Evolutionary conservation across 2,113 vertebrate species (phyloP).

Genomic region (Malurus cyaneus): DNA sequence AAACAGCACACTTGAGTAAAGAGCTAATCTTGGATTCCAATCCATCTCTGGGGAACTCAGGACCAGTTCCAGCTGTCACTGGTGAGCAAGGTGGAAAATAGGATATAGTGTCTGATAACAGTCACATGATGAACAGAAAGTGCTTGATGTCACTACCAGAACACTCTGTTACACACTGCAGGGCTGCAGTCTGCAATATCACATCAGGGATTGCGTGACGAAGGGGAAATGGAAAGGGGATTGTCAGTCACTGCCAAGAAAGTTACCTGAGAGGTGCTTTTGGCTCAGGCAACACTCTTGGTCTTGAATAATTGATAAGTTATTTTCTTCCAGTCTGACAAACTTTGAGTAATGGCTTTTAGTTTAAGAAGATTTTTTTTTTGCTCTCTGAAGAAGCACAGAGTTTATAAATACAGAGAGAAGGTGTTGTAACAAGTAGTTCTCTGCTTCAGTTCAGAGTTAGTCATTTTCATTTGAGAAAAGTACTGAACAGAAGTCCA

Average conservation of each 20-base stretch:
- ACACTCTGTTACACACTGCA: not conserved
- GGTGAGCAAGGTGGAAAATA: not conserved
- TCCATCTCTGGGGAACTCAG: accelerated
- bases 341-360: not conserved
- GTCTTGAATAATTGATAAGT: not conserved
- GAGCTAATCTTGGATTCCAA: not conserved
- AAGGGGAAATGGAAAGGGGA: not conserved
- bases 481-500: not conserved
- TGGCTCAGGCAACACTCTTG: not conserved
- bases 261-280: not conserved
- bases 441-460: not conserved
- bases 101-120: not conserved
- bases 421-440: not conserved
- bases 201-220: not conserved
- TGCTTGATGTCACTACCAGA: not conserved
- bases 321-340: not conserved
- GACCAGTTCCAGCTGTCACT: not conserved
- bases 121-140: not conserved
- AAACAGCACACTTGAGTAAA: not conserved
- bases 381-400: not conserved
- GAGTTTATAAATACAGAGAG: not conserved
- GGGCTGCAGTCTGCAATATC: not conserved
- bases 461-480: not conserved
- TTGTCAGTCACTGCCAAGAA: not conserved
- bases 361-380: not conserved